Percentiles rank a stretch among this genome's conserved stretches.
These are phyloP conservation scores for Bombus confusus DNA, from an alignment of 1,140 invertebrate genomes.

Conservation along the genomic window DNA sequence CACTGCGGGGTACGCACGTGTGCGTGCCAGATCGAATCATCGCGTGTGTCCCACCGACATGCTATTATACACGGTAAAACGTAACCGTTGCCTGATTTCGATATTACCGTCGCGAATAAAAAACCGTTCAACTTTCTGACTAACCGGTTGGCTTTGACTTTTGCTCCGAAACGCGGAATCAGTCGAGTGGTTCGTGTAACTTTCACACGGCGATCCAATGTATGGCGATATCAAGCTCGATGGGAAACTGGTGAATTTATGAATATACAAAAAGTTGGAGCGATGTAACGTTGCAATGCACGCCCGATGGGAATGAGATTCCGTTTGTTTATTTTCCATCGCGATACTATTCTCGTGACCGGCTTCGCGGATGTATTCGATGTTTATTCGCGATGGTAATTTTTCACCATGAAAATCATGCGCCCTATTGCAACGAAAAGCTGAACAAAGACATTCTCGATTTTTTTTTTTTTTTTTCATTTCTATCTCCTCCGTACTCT, in stretches of 20 bases:
- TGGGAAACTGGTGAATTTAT: conserved; percentile 36
- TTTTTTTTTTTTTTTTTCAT: too few relatives aligned
- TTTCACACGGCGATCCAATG: neutral
- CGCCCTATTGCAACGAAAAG: too few relatives aligned
- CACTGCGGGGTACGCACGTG: conserved; percentile 1
- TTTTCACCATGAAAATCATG: conserved; percentile 3
- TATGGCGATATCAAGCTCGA: neutral
- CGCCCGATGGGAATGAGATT: conserved; percentile 4
- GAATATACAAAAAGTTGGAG: conserved; percentile 45
- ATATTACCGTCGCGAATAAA: neutral
- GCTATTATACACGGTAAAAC: conserved; percentile 21
- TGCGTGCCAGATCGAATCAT: conserved; percentile 35
- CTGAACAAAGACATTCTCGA: neutral
- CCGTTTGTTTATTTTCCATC: conserved; percentile 13
- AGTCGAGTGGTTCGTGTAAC: neutral
- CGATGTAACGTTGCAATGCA: conserved; percentile 9
- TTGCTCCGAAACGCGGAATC: neutral
- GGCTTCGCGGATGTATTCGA: neutral
- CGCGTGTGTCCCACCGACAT: conserved; percentile 16
- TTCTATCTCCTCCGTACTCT: too few relatives aligned
- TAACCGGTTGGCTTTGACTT: neutral
- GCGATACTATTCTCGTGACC: neutral
- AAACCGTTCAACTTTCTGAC: neutral
- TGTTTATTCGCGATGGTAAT: neutral
- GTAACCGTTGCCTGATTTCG: neutral